These are phyloP conservation scores for Platichthys stellatus DNA, from an alignment of 2,113 vertebrate genomes.

Conservation along the genomic window DNA sequence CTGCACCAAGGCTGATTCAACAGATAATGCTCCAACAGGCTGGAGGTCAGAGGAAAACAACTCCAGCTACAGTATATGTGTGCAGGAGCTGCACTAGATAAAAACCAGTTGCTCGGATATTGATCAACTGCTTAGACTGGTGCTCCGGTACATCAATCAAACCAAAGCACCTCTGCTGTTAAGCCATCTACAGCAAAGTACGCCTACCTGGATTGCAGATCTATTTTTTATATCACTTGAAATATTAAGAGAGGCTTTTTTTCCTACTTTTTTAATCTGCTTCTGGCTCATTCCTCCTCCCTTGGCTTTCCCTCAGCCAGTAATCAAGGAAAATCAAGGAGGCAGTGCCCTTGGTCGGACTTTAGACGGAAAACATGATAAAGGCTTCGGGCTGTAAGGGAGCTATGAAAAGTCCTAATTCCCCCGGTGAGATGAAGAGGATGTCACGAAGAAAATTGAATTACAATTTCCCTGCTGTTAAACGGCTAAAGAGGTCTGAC, in stretches of 20 bases:
- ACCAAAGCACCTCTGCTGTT: slow-evolving; percentile 32
- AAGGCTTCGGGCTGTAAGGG: slow-evolving; percentile 52
- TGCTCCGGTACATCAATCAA: slow-evolving; percentile 54
- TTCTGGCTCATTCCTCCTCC: slow-evolving; percentile 28
- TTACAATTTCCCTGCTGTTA: slow-evolving; percentile 25
- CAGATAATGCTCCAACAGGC: slow-evolving; percentile 7
- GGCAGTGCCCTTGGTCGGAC: slow-evolving; percentile 59
- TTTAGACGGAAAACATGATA: slow-evolving; percentile 55
- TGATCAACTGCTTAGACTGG: slow-evolving; percentile 53
- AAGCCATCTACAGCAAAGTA: slow-evolving; percentile 13
- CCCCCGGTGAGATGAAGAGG: slow-evolving; percentile 61
- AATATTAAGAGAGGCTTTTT: slow-evolving; percentile 1
- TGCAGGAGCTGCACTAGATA: slow-evolving; percentile 36
- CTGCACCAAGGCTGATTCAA: not conserved
- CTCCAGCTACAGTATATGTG: slow-evolving; percentile 30
- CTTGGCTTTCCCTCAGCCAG: slow-evolving; percentile 14
- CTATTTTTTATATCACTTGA: not conserved
- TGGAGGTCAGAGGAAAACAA: slow-evolving; percentile 40
- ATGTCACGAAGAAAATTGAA: slow-evolving; percentile 56
- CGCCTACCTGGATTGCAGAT: not conserved
- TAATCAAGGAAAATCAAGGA: slow-evolving; percentile 55
- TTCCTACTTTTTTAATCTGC: slow-evolving; percentile 25
- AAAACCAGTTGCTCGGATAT: slow-evolving; percentile 56
- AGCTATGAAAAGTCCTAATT: slow-evolving; percentile 52
- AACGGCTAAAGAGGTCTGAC: slow-evolving; percentile 20